A percentile compares a stretch with the other conserved stretches of the same genome.
Conservation (phyloP, 2,888 invertebrate species). For the Lithophane socia region DNA sequence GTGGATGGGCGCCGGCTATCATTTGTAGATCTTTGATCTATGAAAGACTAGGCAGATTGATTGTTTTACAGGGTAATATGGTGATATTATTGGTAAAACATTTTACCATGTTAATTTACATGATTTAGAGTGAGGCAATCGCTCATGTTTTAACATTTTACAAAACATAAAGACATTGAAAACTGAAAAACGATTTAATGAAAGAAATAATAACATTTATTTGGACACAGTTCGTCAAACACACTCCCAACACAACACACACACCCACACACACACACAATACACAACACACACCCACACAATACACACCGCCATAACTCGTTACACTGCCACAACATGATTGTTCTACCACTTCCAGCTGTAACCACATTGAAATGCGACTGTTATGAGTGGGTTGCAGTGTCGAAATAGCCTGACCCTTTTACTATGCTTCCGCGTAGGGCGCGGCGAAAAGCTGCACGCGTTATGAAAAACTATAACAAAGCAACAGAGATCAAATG, state of each 20-base stretch:
- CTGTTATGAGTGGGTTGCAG: slow-evolving; percentile 53
- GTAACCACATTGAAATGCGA: slow-evolving; percentile 29
- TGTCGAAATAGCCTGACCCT: slow-evolving; percentile 78
- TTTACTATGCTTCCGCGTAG: slow-evolving; percentile 78
- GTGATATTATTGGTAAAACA: neutral
- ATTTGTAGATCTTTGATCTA: too few species aligned
- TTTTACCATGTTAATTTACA: too few species aligned
- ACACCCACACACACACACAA: too few species aligned
- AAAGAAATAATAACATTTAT: too few species aligned
- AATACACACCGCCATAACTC: too few species aligned
- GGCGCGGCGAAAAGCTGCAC: slow-evolving; percentile 62
- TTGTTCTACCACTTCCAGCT: slow-evolving; percentile 35
- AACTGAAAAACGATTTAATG: neutral
- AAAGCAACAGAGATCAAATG: slow-evolving; percentile 42
- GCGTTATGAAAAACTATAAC: slow-evolving; percentile 39
- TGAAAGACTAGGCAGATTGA: neutral
- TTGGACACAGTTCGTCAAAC: too few species aligned
- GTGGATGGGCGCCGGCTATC: neutral
- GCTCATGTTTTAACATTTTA: neutral
- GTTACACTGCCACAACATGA: neutral
- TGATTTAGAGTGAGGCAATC: neutral
- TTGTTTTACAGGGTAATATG: neutral
- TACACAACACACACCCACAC: too few species aligned
- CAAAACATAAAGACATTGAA: slow-evolving; percentile 7
- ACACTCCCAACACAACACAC: too few species aligned